Conservation (phyloP, 2,797 vertebrate species). For the Sebastes itinus region DNA sequence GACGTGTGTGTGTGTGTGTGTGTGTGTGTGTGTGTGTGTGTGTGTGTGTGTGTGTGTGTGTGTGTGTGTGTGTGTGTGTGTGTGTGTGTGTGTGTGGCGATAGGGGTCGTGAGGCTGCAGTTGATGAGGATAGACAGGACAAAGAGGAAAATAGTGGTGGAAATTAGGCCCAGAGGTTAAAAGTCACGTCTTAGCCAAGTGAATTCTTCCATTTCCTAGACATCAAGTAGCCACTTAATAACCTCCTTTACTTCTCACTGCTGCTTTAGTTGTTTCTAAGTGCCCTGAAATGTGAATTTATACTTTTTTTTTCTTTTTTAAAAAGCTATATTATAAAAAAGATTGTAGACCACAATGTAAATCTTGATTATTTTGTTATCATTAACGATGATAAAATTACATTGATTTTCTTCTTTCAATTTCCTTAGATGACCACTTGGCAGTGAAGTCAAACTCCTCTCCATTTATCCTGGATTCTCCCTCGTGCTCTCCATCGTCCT, state of each 20-base stretch:
- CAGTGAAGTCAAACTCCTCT: conserved; percentile 72
- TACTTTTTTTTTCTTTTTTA: no score
- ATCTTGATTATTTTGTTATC: neutral
- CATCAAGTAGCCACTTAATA: neutral
- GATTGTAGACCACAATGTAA: neutral
- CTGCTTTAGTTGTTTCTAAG: neutral
- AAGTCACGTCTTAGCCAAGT: neutral
- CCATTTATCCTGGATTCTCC: conserved; percentile 64
- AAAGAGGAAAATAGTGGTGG: conserved; percentile 34
- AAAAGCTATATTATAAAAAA: neutral
- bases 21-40: conserved; percentile 13
- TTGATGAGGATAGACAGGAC: conserved; percentile 48
- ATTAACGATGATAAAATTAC: neutral
- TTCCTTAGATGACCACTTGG: conserved; percentile 75
- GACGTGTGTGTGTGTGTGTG: conserved; percentile 4
- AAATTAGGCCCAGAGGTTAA: conserved; percentile 21
- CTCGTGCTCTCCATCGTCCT: conserved; percentile 58
- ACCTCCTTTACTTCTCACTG: neutral
- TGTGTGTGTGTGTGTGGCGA: conserved; percentile 12
- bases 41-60: conserved; percentile 15
- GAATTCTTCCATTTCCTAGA: neutral
- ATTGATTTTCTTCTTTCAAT: conserved; percentile 52
- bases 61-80: conserved; percentile 2
- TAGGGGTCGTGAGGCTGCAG: neutral
- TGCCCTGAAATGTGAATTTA: neutral